Base-by-base conservation (phyloP, 2,888 invertebrate species). In the Volucella bombylans region DNA sequence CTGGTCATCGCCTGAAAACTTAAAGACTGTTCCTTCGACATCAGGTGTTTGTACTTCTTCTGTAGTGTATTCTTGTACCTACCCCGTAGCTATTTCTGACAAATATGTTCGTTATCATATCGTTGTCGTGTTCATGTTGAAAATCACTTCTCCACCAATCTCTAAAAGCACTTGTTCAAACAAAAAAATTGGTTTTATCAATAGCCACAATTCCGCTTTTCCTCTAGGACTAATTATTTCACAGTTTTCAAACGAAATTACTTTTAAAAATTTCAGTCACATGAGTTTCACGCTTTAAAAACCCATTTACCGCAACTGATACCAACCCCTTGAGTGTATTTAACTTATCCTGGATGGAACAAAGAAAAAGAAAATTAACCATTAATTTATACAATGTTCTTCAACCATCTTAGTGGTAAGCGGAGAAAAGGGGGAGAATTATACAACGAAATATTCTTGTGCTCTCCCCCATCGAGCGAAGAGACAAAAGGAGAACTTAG, bases 241-340 rank as follows among this genome's bases (percentile, higher is more conserved):
- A 23, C 55, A 55, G 64, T 55, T 64, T 55, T 43, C 31, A 9
- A 11, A 50, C 6, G 59, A 74, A 74, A 65, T 65, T 11, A 57
- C 50, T 65, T 67, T 9, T 8, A 3, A 18, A 61, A 69, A 69
- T 50, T 78, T 78, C 15, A 41, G 62, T 11, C 68, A 55, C 64
- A 71, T 71, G 61, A 69, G 69, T 78, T 69, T 52, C 38, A 67
- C 57, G 47, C 59, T 72, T 79, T 72, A 52, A 72, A 72, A 71
- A 61, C 23, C 72, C 52, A 71, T 72, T 72, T 41, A 69, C 41
- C 71, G 45, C 62, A 68, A 64, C 47, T 74, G 54, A 81, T 67
- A 71, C 68, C 64, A 74, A 79, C 65, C 83, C 79, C 83, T 83
- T 74, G 83, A 74, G 83, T 74, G 61, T 49, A 74, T 79, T 83